Percentiles rank a stretch among this genome's conserved stretches.
Evolutionary conservation across 2,888 invertebrate species (phyloP).

Genomic region (Melangyna quadrimaculata): DNA sequence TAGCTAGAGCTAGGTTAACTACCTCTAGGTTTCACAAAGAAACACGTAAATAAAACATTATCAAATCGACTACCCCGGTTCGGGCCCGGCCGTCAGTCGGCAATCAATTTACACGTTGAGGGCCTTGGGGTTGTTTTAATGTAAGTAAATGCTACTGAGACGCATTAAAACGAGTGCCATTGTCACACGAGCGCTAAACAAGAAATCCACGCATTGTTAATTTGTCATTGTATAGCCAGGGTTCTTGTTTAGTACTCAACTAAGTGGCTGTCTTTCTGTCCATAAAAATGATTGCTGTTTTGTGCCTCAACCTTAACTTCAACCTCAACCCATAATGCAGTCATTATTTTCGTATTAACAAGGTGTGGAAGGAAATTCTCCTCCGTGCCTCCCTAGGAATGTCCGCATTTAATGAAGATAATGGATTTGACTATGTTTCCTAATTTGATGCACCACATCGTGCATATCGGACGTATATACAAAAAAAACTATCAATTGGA

Average conservation of each 20-base stretch:
- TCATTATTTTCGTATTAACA: slow-evolving; percentile 83
- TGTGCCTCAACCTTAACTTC: slow-evolving; percentile 40
- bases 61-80: slow-evolving; percentile 56
- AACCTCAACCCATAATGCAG: slow-evolving; percentile 77
- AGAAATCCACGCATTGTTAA: slow-evolving; percentile 70
- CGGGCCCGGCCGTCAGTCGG: slow-evolving; percentile 32
- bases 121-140: slow-evolving; percentile 66
- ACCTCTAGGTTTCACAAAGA: slow-evolving; percentile 59
- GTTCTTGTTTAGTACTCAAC: slow-evolving; percentile 57
- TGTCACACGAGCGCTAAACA: slow-evolving; percentile 67
- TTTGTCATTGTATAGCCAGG: slow-evolving; percentile 64
- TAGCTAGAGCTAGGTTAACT: slow-evolving; percentile 55
- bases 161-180: slow-evolving; percentile 70
- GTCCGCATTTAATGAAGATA: slow-evolving; percentile 67
- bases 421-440: slow-evolving; percentile 61
- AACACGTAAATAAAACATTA: slow-evolving; percentile 71
- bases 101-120: slow-evolving; percentile 69
- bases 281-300: slow-evolving; percentile 71
- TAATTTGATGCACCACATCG: slow-evolving; percentile 51
- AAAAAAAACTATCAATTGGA: slow-evolving; percentile 38
- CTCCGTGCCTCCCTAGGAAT: slow-evolving; percentile 20
- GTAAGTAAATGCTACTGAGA: slow-evolving; percentile 71
- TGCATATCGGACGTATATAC: slow-evolving; percentile 25
- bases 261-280: slow-evolving; percentile 70
- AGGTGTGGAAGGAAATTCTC: slow-evolving; percentile 81